phyloP scores from a whole-genome alignment of 2,113 vertebrate genomes.

The Excalfactoria chinensis region DNA sequence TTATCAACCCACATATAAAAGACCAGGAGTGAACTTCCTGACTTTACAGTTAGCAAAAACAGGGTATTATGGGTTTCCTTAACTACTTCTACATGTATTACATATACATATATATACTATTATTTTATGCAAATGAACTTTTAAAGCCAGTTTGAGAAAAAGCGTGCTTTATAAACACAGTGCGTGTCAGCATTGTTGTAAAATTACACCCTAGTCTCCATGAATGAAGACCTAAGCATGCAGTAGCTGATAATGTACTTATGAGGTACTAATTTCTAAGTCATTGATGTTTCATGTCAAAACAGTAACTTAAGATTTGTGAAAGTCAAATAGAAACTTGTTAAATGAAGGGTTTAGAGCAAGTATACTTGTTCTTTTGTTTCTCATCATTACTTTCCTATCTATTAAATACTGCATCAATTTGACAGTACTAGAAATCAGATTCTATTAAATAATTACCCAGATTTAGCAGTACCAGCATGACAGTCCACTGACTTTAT shows the following conservation, averaged over 20 bases:
- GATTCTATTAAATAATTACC: conserved; percentile 66
- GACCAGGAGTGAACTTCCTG: background rate
- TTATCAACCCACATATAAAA: background rate
- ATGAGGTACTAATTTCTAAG: background rate
- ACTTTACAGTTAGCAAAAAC: background rate
- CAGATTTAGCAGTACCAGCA: conserved; percentile 52
- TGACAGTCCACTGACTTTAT: conserved; percentile 37
- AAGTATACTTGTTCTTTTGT: background rate
- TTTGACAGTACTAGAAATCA: conserved; percentile 66
- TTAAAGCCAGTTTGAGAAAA: background rate
- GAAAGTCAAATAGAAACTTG: background rate
- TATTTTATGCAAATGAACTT: background rate
- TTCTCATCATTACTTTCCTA: background rate
- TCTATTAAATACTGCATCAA: conserved; percentile 57
- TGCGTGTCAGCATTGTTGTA: background rate
- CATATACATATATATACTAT: background rate
- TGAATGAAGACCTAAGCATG: background rate
- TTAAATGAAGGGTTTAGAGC: background rate
- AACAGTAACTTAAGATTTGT: background rate
- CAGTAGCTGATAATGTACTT: background rate
- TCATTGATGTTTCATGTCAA: background rate
- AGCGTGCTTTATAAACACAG: background rate
- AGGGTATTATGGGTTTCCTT: background rate
- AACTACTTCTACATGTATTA: too few relatives aligned
- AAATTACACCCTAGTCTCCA: background rate